These are phyloP conservation scores for Epizoanthus rinbou DNA, from an alignment of 92 coral and sea anemone species.

Conservation along the genomic window DNA sequence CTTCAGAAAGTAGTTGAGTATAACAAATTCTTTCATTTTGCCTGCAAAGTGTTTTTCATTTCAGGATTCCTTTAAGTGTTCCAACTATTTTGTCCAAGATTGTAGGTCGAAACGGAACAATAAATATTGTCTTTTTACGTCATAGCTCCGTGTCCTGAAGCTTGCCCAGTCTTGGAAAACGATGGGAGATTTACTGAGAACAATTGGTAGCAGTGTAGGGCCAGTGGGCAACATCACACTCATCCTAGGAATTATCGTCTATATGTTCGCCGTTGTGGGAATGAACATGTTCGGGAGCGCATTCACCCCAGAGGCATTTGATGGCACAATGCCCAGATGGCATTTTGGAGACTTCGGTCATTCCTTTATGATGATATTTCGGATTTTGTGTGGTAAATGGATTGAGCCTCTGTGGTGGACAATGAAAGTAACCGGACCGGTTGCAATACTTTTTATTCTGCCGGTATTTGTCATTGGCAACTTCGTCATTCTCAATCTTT, in stretches of 20 bases:
- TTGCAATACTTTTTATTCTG: conserved; percentile 79
- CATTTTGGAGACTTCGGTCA: conserved; percentile 88
- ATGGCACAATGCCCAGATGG: conserved; percentile 73
- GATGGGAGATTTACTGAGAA: conserved; percentile 94
- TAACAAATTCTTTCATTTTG: too few species aligned
- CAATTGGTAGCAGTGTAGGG: conserved; percentile 96
- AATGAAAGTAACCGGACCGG: conserved; percentile 69
- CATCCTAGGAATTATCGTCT: conserved; percentile 90
- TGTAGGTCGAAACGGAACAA: not conserved
- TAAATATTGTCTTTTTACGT: not conserved
- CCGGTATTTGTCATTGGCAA: conserved; percentile 96
- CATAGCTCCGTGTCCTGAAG: conserved; percentile 92
- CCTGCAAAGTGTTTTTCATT: too few species aligned
- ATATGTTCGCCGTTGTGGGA: conserved; percentile 98
- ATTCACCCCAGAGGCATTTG: conserved; percentile 50
- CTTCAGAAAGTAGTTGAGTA: too few species aligned
- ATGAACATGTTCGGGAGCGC: conserved; percentile 82
- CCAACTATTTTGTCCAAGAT: too few species aligned
- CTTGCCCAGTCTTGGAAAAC: conserved; percentile 99
- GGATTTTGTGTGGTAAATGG: conserved; percentile 98
- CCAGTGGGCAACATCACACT: conserved; percentile 98
- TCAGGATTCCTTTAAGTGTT: too few species aligned
- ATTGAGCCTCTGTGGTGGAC: conserved; percentile 98
- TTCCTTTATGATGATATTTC: conserved; percentile 97
- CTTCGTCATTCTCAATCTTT: conserved; percentile 91